These are phyloP conservation scores for Strix aluco DNA, from an alignment of 2,113 vertebrate species.

Conservation along the genomic window DNA sequence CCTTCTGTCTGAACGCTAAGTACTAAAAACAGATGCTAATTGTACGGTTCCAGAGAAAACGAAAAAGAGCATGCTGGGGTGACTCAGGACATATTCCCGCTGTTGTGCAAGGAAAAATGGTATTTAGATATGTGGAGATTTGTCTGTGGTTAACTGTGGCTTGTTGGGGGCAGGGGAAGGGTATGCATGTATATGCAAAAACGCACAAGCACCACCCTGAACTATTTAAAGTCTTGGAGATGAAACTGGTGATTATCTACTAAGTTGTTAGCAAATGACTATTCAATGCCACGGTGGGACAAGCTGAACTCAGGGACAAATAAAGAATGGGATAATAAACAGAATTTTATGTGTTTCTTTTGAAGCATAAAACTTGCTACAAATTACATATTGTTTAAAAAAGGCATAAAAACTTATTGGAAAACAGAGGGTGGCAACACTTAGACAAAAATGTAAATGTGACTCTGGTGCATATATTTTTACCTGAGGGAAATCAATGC, in stretches of 20 bases:
- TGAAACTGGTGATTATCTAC: slow-evolving; percentile 72
- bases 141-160: slow-evolving; percentile 43
- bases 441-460: slow-evolving; percentile 26
- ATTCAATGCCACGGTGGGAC: slow-evolving; percentile 8
- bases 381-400: slow-evolving; percentile 62
- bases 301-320: slow-evolving; percentile 35
- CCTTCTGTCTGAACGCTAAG: background rate
- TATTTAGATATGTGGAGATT: slow-evolving; percentile 36
- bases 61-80: slow-evolving; percentile 15
- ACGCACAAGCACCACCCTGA: slow-evolving; percentile 67
- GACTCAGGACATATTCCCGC: slow-evolving; percentile 8
- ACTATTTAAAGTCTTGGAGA: slow-evolving; percentile 74
- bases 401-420: slow-evolving; percentile 70
- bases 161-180: slow-evolving; percentile 21
- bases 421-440: slow-evolving; percentile 37
- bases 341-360: slow-evolving; percentile 53
- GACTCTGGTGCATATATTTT: slow-evolving; percentile 39
- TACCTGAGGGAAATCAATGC: slow-evolving; percentile 42
- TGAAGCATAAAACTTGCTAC: slow-evolving; percentile 64
- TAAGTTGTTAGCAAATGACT: slow-evolving; percentile 68
- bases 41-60: slow-evolving; percentile 53
- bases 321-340: slow-evolving; percentile 67
- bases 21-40: slow-evolving; percentile 70
- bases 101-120: slow-evolving; percentile 11
- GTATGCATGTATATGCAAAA: background rate